These are phyloP conservation scores for Rostratula benghalensis DNA, from an alignment of 2,113 vertebrate species.

Conservation along the genomic window DNA sequence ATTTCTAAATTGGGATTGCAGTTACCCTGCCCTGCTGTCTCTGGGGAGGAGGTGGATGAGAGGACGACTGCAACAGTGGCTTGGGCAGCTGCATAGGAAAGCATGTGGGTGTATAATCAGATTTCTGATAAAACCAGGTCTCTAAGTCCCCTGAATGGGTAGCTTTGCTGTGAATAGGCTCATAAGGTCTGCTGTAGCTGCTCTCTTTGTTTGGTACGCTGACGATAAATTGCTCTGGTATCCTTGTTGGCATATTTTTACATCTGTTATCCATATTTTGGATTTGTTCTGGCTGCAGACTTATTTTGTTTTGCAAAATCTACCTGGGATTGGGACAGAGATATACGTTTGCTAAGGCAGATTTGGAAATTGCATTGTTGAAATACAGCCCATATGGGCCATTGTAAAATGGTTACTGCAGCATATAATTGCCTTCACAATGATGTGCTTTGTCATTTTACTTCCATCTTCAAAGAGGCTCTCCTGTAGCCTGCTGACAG, in stretches of 20 bases:
- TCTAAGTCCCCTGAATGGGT: conserved; percentile 45
- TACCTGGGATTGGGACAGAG: conserved; percentile 71
- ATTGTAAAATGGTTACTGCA: conserved; percentile 74
- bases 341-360: conserved; percentile 75
- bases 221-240: conserved; percentile 16
- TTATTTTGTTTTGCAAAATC: conserved; percentile 64
- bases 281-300: conserved; percentile 43
- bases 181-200: background rate
- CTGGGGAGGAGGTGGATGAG: background rate
- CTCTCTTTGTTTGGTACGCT: conserved; percentile 35
- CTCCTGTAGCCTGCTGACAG: conserved; percentile 74
- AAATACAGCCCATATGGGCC: conserved; percentile 78
- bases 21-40: background rate
- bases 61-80: background rate
- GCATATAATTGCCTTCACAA: conserved; percentile 79
- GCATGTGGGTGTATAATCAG: conserved; percentile 44
- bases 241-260: conserved; percentile 57
- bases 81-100: conserved; percentile 2
- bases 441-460: conserved; percentile 78
- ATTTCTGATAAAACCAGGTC: conserved; percentile 56
- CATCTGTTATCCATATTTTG: conserved; percentile 64
- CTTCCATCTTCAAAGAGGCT: conserved; percentile 74
- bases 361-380: conserved; percentile 81
- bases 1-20: background rate
- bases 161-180: conserved; percentile 35